Conservation (phyloP, 1,140 invertebrate species). For the Drosophila ananassae region DNA sequence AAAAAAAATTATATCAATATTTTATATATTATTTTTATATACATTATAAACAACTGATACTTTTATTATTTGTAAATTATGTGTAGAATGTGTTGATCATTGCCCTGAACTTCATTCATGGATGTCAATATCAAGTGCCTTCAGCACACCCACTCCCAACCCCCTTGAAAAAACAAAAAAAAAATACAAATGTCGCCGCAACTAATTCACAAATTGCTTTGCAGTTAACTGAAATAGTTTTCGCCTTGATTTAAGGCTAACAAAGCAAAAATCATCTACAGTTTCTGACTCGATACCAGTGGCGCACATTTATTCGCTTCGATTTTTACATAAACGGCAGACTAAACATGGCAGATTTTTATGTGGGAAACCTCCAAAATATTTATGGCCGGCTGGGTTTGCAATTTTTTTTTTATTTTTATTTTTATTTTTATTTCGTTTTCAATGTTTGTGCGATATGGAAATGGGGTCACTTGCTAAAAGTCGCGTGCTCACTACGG, state of each 20-base stretch:
- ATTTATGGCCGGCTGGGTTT: conserved; percentile 64
- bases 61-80: neutral
- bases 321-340: conserved; percentile 61
- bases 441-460: conserved; percentile 71
- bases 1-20: neutral
- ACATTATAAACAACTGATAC: neutral
- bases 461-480: conserved; percentile 76
- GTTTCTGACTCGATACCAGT: conserved; percentile 34
- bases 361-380: conserved; percentile 76
- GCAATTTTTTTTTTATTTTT: conserved; percentile 44
- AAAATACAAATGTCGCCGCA: conserved; percentile 42
- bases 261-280: conserved; percentile 58
- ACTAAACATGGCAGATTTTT: conserved; percentile 67
- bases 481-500: conserved; percentile 63
- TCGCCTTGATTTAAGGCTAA: conserved; percentile 72
- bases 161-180: conserved; percentile 28
- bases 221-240: conserved; percentile 64
- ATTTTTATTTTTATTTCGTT: conserved; percentile 55
- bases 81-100: neutral
- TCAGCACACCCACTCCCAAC: neutral
- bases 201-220: conserved; percentile 65
- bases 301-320: conserved; percentile 34
- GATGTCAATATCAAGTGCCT: conserved; percentile 6
- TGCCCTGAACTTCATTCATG: conserved; percentile 28
- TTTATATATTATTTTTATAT: neutral